Conservation (phyloP, 2,797 vertebrate genomes). For the Micrastur ruficollis region DNA sequence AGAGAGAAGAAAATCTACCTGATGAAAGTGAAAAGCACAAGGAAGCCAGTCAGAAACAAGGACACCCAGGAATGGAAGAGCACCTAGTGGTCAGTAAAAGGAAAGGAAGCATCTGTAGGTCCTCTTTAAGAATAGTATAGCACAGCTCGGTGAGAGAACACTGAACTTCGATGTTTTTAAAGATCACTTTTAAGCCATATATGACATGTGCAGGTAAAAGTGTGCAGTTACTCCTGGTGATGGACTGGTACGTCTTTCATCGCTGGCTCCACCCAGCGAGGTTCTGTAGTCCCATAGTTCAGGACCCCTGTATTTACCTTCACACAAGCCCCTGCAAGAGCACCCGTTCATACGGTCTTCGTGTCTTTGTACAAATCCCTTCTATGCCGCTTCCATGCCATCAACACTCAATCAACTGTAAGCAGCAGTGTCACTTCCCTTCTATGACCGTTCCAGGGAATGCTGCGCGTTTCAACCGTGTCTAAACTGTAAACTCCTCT, state of each 20-base stretch:
- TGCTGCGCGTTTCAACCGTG: rapidly evolving
- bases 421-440: neutral
- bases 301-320: neutral
- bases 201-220: neutral
- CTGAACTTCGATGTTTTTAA: neutral
- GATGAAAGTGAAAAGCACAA: conserved; percentile 77
- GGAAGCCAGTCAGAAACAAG: conserved; percentile 54
- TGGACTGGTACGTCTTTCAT: neutral
- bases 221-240: neutral
- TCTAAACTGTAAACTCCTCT: neutral
- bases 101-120: neutral
- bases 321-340: too few relatives aligned
- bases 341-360: rapidly evolving
- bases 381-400: neutral
- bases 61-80: conserved; percentile 81
- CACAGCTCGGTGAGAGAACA: neutral
- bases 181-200: neutral
- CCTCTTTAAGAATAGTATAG: neutral
- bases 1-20: conserved; percentile 79
- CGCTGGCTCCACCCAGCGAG: neutral
- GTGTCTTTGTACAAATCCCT: neutral
- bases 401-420: neutral
- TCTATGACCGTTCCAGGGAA: neutral
- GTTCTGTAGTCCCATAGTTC: neutral
- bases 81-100: conserved; percentile 85